Percentiles rank a stretch among this genome's conserved stretches.
Conservation (phyloP, 2,797 vertebrate genomes). For the Ctenopoma multispine region DNA sequence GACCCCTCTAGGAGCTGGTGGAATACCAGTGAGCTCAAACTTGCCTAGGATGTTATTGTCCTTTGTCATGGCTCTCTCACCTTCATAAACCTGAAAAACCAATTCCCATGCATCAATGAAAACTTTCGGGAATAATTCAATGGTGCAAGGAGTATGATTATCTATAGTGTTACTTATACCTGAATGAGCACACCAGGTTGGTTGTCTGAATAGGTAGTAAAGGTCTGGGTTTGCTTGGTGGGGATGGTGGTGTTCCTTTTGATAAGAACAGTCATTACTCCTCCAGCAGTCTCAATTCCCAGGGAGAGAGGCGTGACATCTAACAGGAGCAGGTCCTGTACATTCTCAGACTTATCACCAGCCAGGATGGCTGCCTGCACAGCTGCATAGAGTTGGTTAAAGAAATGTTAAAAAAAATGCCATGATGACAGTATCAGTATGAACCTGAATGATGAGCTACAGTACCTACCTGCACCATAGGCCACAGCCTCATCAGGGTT, state of each 20-base stretch:
- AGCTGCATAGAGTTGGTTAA: slow-evolving; percentile 69
- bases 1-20: slow-evolving; percentile 86
- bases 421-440: neutral
- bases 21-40: slow-evolving; percentile 88
- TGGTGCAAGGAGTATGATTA: neutral
- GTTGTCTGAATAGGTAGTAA: slow-evolving; percentile 88
- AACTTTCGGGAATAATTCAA: neutral
- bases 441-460: slow-evolving; percentile 15
- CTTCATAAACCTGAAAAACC: slow-evolving; percentile 84
- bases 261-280: slow-evolving; percentile 89
- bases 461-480: slow-evolving; percentile 82
- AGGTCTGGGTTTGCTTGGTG: slow-evolving; percentile 89
- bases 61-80: slow-evolving; percentile 89
- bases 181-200: slow-evolving; percentile 88
- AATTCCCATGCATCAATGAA: slow-evolving; percentile 16
- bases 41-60: slow-evolving; percentile 89
- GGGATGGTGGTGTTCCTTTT: slow-evolving; percentile 89
- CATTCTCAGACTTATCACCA: slow-evolving; percentile 89
- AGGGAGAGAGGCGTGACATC: slow-evolving; percentile 87
- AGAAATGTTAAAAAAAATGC: slow-evolving; percentile 20
- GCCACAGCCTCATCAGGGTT: slow-evolving; percentile 89
- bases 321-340: slow-evolving; percentile 87
- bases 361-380: slow-evolving; percentile 88
- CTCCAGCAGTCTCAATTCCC: slow-evolving; percentile 89
- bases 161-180: slow-evolving; percentile 62